phyloP scores from a whole-genome alignment of 2,797 vertebrate genomes.

The Lepilemur ruficaudatus region DNA sequence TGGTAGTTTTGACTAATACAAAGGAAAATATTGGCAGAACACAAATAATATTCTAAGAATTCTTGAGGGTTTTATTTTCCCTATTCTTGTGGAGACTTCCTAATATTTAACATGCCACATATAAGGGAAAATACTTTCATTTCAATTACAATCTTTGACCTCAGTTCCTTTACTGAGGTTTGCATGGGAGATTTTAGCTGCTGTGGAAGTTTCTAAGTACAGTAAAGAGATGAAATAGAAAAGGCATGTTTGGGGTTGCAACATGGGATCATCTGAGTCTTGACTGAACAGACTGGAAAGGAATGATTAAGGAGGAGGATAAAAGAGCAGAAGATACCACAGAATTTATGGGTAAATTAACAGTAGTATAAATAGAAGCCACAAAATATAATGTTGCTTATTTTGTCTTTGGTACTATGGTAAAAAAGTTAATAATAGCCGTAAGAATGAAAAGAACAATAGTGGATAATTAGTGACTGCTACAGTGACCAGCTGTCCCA shows the following conservation, averaged over 20 bases:
- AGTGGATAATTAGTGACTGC: background rate
- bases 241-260: background rate
- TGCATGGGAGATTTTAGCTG: background rate
- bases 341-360: background rate
- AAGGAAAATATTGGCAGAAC: background rate
- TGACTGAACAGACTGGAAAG: background rate
- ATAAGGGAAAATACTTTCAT: background rate
- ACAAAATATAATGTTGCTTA: background rate
- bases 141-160: background rate
- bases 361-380: background rate
- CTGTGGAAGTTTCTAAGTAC: background rate
- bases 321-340: background rate
- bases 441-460: background rate
- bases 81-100: background rate
- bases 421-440: background rate
- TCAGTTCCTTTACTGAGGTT: background rate
- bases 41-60: background rate
- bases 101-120: background rate
- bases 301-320: background rate
- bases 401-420: background rate
- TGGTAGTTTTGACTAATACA: background rate
- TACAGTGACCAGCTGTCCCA: background rate
- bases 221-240: background rate
- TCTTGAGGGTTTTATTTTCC: background rate
- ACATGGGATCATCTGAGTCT: background rate